phyloP scores from a whole-genome alignment of 1,140 invertebrate genomes.

The Gerris buenoi region DNA sequence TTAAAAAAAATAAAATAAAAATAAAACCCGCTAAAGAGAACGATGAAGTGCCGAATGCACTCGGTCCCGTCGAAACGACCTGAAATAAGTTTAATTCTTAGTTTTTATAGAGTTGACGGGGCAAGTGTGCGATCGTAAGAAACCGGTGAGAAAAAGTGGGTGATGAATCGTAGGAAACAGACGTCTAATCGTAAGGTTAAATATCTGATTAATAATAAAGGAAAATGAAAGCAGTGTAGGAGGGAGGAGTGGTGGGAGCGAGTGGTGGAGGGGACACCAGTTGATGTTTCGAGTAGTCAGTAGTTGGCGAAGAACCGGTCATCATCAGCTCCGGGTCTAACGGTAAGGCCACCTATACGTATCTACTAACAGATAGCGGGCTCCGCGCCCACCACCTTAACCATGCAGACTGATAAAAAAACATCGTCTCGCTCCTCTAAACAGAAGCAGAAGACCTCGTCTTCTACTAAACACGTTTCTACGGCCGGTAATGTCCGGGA shows the following conservation, averaged over 20 bases:
- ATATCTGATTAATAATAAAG: neutral
- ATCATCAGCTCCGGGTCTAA: no score
- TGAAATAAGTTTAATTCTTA: no score
- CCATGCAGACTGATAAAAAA: neutral
- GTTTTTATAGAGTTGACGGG: no score
- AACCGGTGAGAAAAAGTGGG: no score
- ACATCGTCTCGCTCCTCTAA: neutral
- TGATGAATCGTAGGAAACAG: neutral
- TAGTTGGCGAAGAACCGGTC: neutral
- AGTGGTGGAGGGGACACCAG: neutral
- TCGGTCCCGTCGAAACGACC: no score
- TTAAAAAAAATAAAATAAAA: no score
- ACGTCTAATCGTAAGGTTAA: neutral
- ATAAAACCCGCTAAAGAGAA: no score
- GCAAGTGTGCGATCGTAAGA: no score
- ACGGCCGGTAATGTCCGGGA: neutral
- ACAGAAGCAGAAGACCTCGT: neutral
- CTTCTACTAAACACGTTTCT: neutral
- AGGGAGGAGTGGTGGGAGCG: neutral
- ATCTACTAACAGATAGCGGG: no score
- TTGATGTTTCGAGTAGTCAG: neutral
- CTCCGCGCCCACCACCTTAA: neutral
- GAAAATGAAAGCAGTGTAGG: neutral
- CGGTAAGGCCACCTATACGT: no score
- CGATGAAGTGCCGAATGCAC: no score